phyloP scores from a whole-genome alignment of 2,113 vertebrate genomes.

The Lonchura striata region DNA sequence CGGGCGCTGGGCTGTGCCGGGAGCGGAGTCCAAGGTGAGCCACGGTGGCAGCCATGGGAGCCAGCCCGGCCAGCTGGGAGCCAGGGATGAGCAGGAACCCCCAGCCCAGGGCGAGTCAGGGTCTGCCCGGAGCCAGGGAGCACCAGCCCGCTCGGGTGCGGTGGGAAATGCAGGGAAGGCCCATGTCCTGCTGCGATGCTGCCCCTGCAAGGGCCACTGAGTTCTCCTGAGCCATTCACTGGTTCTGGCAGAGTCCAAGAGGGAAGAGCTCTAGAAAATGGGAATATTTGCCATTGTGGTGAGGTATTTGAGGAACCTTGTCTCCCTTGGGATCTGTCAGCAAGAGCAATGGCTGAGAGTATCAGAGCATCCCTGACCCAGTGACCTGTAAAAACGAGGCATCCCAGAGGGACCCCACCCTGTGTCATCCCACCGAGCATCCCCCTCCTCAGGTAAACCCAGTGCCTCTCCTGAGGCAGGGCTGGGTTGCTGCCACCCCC shows the following conservation, averaged over 20 bases:
- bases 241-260: neutral
- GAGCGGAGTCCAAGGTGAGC: conserved; percentile 52
- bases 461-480: accelerated
- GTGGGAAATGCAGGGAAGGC: neutral
- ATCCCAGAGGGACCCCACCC: neutral
- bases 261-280: neutral
- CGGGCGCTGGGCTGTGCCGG: neutral
- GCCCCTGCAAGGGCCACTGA: neutral
- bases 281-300: neutral
- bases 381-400: neutral
- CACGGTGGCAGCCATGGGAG: neutral
- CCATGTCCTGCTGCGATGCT: neutral
- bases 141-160: accelerated
- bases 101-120: accelerated
- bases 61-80: neutral
- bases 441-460: neutral
- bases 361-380: conserved; percentile 26
- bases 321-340: neutral
- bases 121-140: neutral
- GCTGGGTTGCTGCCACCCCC: neutral
- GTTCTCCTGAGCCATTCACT: accelerated
- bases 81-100: neutral
- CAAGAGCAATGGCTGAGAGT: neutral
- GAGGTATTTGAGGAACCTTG: neutral
- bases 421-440: neutral